phyloP scores from a whole-genome alignment of 2,888 invertebrate genomes.

The Mantis religiosa region DNA sequence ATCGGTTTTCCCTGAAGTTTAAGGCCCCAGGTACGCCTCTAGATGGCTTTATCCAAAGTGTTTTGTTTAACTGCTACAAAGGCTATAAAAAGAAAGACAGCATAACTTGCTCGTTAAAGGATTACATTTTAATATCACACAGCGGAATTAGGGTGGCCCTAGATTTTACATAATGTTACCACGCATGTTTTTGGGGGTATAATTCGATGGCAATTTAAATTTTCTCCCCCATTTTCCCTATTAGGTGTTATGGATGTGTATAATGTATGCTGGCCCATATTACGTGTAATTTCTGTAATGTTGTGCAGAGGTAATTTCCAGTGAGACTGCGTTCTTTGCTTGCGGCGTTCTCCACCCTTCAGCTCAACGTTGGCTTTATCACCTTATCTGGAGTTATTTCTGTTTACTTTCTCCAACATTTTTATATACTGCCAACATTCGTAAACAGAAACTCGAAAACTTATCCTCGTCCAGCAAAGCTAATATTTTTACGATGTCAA shows the following conservation, averaged over 20 bases:
- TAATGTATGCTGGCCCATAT: neutral
- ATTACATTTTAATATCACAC: neutral
- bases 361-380: too few relatives aligned
- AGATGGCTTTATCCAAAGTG: neutral
- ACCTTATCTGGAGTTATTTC: too few relatives aligned
- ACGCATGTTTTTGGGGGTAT: neutral
- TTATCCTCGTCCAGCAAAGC: too few relatives aligned
- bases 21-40: neutral
- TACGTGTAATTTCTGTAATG: neutral
- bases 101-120: neutral
- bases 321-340: neutral
- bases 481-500: too few relatives aligned
- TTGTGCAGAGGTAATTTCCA: neutral
- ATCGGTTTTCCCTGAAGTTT: too few relatives aligned
- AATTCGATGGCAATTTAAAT: slow-evolving; percentile 5
- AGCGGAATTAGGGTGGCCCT: neutral
- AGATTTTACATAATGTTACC: slow-evolving; percentile 15
- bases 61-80: neutral
- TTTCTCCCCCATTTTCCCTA: neutral
- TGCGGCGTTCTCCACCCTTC: too few relatives aligned
- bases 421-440: too few relatives aligned
- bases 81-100: neutral
- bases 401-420: too few relatives aligned
- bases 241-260: neutral
- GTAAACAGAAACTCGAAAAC: too few relatives aligned